Conservation (phyloP, 2,113 vertebrate species). For the Symphodus melops region DNA sequence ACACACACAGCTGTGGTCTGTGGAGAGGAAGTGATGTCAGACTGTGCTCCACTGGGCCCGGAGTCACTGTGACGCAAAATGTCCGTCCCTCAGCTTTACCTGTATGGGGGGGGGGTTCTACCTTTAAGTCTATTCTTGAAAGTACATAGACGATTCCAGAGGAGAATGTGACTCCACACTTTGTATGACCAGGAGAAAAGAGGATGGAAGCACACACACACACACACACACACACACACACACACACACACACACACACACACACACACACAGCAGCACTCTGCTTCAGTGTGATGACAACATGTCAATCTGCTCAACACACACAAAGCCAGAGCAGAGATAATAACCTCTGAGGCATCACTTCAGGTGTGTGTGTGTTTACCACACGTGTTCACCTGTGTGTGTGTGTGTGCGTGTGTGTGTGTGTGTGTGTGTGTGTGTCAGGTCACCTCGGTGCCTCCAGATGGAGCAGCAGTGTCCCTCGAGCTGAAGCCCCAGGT, state of each 20-base stretch:
- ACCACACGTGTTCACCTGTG: slow-evolving; percentile 8
- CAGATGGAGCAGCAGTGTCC: slow-evolving; percentile 35
- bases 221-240: not conserved
- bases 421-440: not conserved
- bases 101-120: too few relatives aligned
- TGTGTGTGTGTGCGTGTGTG: not conserved
- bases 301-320: slow-evolving; percentile 20
- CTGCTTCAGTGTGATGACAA: slow-evolving; percentile 33
- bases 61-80: too few relatives aligned
- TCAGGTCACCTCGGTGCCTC: slow-evolving; percentile 28
- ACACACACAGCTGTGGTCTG: too few relatives aligned
- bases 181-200: slow-evolving; percentile 9
- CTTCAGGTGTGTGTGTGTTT: not conserved
- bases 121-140: too few relatives aligned
- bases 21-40: too few relatives aligned
- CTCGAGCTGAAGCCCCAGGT: slow-evolving; percentile 28
- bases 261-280: slow-evolving; percentile 29
- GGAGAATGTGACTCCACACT: slow-evolving; percentile 14
- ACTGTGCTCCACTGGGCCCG: too few relatives aligned
- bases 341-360: slow-evolving; percentile 16
- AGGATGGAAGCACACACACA: not conserved
- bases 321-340: slow-evolving; percentile 26
- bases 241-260: not conserved
- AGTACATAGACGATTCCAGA: too few relatives aligned
- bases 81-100: too few relatives aligned